Percentiles rank a stretch among this genome's conserved stretches.
phyloP scores from a whole-genome alignment of 2,888 invertebrate genomes.

The Nephrotoma guestfalica region DNA sequence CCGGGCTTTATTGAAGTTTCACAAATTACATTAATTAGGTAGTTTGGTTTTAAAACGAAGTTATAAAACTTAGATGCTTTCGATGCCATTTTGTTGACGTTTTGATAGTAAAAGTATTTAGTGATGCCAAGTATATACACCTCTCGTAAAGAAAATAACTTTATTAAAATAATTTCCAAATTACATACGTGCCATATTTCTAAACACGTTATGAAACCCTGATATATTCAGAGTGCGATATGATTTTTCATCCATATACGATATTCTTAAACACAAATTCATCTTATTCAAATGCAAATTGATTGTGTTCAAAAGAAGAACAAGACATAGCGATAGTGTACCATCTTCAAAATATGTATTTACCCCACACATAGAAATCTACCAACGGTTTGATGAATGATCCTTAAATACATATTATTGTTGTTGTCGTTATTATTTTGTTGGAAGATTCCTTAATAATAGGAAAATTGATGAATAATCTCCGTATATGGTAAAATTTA shows the following conservation, averaged over 20 bases:
- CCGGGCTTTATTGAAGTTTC: no score
- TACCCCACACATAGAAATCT: neutral
- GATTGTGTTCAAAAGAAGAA: neutral
- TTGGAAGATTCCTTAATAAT: neutral
- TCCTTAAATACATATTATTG: neutral
- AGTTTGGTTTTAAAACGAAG: no score
- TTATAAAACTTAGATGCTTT: no score
- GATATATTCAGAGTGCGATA: no score
- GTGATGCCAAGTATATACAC: no score
- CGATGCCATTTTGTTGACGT: no score
- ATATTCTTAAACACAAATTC: neutral
- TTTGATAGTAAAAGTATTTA: no score
- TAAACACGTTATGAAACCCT: neutral
- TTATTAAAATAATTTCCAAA: no score
- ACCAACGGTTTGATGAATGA: neutral
- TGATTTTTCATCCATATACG: neutral
- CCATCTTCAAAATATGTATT: neutral
- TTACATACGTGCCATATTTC: no score
- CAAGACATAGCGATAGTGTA: neutral
- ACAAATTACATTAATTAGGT: no score
- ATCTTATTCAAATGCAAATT: neutral
- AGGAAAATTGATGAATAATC: neutral
- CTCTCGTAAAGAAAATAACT: no score
- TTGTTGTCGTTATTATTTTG: neutral
- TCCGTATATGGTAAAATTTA: neutral